These are phyloP conservation scores for Tarsius wallacei DNA, from an alignment of 2,797 vertebrate species.

Conservation along the genomic window DNA sequence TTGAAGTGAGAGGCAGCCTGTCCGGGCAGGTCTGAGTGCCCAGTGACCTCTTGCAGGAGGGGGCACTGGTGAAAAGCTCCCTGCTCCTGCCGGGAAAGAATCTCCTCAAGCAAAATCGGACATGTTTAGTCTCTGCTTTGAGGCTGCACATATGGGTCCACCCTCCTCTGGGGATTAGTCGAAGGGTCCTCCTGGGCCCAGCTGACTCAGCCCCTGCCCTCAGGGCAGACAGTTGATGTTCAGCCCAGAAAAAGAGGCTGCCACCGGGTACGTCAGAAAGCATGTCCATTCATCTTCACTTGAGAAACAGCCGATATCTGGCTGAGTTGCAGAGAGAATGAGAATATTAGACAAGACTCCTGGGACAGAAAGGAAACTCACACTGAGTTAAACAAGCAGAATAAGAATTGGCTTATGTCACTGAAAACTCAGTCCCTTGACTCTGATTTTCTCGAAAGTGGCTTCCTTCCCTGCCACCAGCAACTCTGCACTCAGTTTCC, in stretches of 20 bases:
- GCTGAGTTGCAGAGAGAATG: background rate
- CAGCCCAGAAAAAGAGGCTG: background rate
- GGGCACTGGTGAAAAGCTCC: background rate
- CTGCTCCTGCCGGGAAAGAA: slow-evolving; percentile 50
- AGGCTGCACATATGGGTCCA: background rate
- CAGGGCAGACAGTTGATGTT: background rate
- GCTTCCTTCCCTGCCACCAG: background rate
- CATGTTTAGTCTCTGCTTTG: background rate
- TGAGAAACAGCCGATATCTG: fast-evolving
- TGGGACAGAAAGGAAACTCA: background rate
- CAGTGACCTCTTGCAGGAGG: slow-evolving; percentile 80
- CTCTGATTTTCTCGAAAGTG: background rate
- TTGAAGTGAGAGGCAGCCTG: slow-evolving; percentile 86
- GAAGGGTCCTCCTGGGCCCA: background rate
- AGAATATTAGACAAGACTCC: background rate
- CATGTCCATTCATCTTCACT: background rate
- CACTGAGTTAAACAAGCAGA: background rate
- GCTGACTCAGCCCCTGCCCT: background rate
- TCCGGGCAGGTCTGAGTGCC: slow-evolving; percentile 86
- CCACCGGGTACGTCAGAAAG: fast-evolving
- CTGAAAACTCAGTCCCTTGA: background rate
- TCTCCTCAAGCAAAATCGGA: background rate
- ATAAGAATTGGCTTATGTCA: background rate
- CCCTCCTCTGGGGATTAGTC: background rate
- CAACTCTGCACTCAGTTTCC: background rate